Conservation (phyloP, 2,888 invertebrate species). For the Euproctis similis region DNA sequence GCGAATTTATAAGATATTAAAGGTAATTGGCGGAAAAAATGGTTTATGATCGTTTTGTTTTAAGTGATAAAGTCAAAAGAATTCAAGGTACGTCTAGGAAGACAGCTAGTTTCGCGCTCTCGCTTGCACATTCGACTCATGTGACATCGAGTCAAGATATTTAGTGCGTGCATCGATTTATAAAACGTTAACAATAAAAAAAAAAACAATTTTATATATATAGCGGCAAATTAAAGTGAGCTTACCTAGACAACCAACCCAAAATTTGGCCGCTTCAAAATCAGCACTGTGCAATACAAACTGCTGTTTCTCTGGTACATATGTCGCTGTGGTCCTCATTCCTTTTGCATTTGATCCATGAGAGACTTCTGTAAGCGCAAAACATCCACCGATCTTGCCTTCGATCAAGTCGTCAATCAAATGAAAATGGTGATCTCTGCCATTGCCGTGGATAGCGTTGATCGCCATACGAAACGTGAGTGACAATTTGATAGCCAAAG, state of each 20-base stretch:
- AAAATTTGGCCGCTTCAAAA: constrained; percentile 94
- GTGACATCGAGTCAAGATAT: too few relatives aligned
- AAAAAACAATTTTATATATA: too few relatives aligned
- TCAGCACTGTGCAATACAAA: constrained; percentile 91
- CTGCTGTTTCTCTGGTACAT: constrained; percentile 81
- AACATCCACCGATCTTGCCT: constrained; percentile 73
- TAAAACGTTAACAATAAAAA: too few relatives aligned
- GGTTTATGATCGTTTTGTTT: too few relatives aligned
- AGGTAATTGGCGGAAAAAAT: too few relatives aligned
- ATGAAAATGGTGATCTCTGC: constrained; percentile 77
- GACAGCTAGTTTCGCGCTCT: too few relatives aligned
- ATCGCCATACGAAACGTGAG: constrained; percentile 81
- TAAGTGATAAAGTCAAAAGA: too few relatives aligned
- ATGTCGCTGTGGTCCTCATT: constrained; percentile 90
- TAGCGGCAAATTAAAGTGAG: too few relatives aligned
- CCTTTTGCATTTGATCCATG: constrained; percentile 94
- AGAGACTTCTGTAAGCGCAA: constrained; percentile 91
- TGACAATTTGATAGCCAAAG: constrained; percentile 79
- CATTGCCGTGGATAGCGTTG: constrained; percentile 79
- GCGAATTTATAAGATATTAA: too few relatives aligned
- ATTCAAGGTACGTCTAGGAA: too few relatives aligned
- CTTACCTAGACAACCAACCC: constrained; percentile 86
- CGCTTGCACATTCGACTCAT: too few relatives aligned
- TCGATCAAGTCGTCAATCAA: constrained; percentile 59
- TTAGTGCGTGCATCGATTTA: too few relatives aligned